These are phyloP conservation scores for Esox lucius DNA, from an alignment of 2,797 vertebrate genomes.

Conservation along the genomic window DNA sequence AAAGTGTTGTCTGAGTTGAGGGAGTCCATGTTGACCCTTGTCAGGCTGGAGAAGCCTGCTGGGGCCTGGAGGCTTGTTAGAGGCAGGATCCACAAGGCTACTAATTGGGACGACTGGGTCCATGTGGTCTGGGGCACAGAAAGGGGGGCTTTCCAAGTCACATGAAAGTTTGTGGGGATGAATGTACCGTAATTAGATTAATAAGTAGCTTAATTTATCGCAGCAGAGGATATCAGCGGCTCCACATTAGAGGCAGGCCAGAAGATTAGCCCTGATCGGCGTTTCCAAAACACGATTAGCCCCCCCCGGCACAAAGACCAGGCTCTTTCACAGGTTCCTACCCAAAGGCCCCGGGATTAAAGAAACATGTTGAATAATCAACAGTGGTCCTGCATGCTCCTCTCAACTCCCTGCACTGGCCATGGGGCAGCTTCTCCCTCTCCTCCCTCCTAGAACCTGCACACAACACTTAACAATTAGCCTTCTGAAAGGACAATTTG, in stretches of 20 bases:
- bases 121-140: constrained; percentile 79
- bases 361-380: constrained; percentile 78
- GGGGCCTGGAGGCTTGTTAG: constrained; percentile 77
- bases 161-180: constrained; percentile 97
- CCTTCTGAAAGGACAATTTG: constrained; percentile 55
- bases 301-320: constrained; percentile 86
- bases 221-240: constrained; percentile 97
- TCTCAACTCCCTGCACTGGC: constrained; percentile 59
- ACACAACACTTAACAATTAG: constrained; percentile 66
- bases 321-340: constrained; percentile 81
- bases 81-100: constrained; percentile 86
- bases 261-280: constrained; percentile 92
- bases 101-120: constrained; percentile 91
- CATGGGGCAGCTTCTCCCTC: constrained; percentile 52
- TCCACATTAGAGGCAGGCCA: constrained; percentile 92
- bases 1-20: constrained; percentile 48
- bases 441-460: constrained; percentile 46
- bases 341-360: constrained; percentile 81
- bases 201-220: constrained; percentile 99
- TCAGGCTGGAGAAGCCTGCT: constrained; percentile 68
- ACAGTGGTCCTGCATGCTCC: constrained; percentile 67
- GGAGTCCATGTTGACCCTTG: constrained; percentile 39
- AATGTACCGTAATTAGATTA: constrained; percentile 99
- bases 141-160: constrained; percentile 95
- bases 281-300: constrained; percentile 96